Evolutionary conservation across 2,797 vertebrate genomes (phyloP).

Genomic region (Labroides dimidiatus): DNA sequence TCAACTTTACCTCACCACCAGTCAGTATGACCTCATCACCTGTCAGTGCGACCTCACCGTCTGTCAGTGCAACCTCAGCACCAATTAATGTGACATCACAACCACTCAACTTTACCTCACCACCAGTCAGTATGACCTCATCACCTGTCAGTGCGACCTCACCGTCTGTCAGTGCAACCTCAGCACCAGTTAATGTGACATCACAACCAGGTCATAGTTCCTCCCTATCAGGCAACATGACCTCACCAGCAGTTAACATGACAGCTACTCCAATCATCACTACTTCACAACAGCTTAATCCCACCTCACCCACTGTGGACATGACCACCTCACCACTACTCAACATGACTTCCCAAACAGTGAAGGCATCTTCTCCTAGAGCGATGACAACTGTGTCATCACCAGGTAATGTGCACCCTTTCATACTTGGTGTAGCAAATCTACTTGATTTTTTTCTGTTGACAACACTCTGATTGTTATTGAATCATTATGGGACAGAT

Average conservation of each 20-base stretch:
- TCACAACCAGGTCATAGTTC: neutral
- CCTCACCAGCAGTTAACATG: too few species aligned
- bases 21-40: neutral
- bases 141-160: neutral
- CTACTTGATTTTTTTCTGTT: too few species aligned
- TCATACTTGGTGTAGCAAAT: too few species aligned
- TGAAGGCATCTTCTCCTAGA: neutral
- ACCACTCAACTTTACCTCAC: neutral
- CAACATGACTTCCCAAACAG: neutral
- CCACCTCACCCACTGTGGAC: neutral
- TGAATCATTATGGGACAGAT: too few species aligned
- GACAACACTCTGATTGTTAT: too few species aligned
- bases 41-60: neutral
- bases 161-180: neutral
- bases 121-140: neutral
- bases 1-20: neutral
- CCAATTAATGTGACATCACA: fast-evolving
- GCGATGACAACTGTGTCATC: too few species aligned
- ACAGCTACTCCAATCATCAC: too few species aligned
- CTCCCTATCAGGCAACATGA: fast-evolving
- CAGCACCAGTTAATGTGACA: fast-evolving
- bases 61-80: too few species aligned
- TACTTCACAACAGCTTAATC: neutral
- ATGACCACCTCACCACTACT: neutral
- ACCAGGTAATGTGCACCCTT: neutral